phyloP scores from a whole-genome alignment of 2,797 vertebrate genomes.

The Potorous gilbertii region DNA sequence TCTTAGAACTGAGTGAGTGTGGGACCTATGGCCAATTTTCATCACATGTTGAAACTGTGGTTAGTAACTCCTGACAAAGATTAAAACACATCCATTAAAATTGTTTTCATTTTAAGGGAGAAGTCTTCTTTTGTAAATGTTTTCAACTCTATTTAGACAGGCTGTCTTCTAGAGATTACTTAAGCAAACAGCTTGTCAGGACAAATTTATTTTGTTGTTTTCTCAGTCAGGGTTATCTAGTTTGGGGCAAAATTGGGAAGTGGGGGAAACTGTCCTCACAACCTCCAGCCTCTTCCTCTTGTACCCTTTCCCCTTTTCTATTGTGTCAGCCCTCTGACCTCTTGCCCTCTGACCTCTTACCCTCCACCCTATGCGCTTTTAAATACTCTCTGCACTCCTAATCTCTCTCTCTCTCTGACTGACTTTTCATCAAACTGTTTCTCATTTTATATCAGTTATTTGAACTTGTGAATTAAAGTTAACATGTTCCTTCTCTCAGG shows the following conservation, averaged over 20 bases:
- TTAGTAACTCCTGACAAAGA: neutral
- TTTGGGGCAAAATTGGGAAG: neutral
- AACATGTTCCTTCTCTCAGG: neutral
- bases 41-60: neutral
- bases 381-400: neutral
- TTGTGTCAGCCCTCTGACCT: neutral
- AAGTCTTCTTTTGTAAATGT: neutral
- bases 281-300: neutral
- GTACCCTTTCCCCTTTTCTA: neutral
- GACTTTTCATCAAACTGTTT: neutral
- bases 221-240: neutral
- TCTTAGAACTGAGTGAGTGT: neutral
- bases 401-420: neutral
- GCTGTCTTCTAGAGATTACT: neutral
- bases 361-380: neutral
- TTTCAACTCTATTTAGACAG: neutral
- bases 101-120: neutral
- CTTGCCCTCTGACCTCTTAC: neutral
- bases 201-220: neutral
- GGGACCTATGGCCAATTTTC: neutral
- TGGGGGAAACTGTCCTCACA: neutral
- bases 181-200: neutral
- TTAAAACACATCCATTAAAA: neutral
- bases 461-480: neutral
- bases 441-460: neutral